Evolutionary conservation across 2,113 vertebrate species (phyloP), one percentile per base, ranked within the genome.

Genomic region (Larimichthys crocea): DNA sequence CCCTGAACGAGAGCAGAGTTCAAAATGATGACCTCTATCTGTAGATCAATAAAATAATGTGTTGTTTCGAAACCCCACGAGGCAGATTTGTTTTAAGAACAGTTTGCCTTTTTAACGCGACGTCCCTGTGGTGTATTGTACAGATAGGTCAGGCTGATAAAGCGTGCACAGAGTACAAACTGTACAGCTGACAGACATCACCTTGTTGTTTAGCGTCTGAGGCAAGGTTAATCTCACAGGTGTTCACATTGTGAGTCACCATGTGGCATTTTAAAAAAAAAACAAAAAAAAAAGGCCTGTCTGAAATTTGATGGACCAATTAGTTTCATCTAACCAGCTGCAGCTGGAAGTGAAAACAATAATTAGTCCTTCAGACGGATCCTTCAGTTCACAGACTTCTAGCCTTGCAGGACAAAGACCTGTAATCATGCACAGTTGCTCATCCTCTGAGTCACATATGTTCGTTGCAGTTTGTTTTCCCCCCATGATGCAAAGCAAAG

Each of bases 1-100:
- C 12, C 98, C 98, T 99, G 71, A 19, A 55, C 10, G 1, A 35
- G 22, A 56, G 10, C 17, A 24, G 40, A 77, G 4, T 17, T 63
- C 3, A 22, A 49, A 40, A 59, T 19, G 2, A 46, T 19, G 59
- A 52, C 22, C 12, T 35, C 19, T 8, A 20, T 31, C n/a, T 50
- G 7, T 8, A 6, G 6, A 7, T 49, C n/a, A 26, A 17, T 52
- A 1, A 22, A 55, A 57, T n/a, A 17, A 10, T 49, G 24, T 40
- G 46, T 61, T 15, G 8, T 77, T 76, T 57, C 20, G 49, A 81
- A 40, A 20, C 10, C 14, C 12, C 12, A 57, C 2, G 35, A 50
- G 61, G 20, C 19, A n/a, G n/a, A 66, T 22, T 46, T 49, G 40
- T 26, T 63, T 40, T 4, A 29, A 22, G 0, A 44, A 19, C 5